These are phyloP conservation scores for Naja naja DNA, from an alignment of 2,113 vertebrate genomes.

Conservation along the genomic window DNA sequence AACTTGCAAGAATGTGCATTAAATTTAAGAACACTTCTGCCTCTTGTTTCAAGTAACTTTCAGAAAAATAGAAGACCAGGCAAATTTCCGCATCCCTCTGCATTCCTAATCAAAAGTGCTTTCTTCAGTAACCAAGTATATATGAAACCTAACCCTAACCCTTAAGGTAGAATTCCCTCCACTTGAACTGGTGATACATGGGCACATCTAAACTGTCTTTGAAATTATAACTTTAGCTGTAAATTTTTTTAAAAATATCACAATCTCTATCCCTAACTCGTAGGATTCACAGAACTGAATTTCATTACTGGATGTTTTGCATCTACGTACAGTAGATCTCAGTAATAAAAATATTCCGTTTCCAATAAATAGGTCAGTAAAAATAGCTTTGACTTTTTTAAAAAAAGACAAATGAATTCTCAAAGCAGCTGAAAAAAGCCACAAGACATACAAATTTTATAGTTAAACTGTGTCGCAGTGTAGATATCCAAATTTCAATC, in stretches of 20 bases:
- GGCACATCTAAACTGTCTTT: neutral
- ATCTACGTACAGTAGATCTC: neutral
- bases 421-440: neutral
- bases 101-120: neutral
- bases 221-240: neutral
- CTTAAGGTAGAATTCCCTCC: neutral
- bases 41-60: neutral
- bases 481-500: neutral
- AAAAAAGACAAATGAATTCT: neutral
- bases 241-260: neutral
- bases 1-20: neutral
- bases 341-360: neutral
- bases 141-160: neutral
- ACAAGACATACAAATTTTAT: neutral
- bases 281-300: neutral
- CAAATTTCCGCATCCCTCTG: neutral
- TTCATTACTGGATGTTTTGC: neutral
- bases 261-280: neutral
- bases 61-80: neutral
- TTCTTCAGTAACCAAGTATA: neutral
- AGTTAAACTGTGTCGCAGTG: neutral
- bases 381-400: neutral
- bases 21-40: neutral
- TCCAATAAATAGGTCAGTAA: neutral
- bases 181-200: neutral